phyloP scores from a whole-genome alignment of 2,888 invertebrate genomes.

The Hermaeophaga mercurialis region DNA sequence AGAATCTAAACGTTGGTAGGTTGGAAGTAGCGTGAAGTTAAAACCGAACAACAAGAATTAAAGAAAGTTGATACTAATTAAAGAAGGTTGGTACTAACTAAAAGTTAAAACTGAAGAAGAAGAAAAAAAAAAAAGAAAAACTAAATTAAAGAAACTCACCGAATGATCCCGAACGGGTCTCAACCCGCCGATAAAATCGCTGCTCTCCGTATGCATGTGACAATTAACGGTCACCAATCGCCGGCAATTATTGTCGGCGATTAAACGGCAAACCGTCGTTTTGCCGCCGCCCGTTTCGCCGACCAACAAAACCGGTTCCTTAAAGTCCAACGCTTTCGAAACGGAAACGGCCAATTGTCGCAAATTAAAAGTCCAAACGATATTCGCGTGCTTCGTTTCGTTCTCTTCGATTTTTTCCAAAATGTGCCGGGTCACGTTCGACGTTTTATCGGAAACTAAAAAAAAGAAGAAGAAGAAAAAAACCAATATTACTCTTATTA shows the following conservation, averaged over 20 bases:
- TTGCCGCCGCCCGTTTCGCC: slow-evolving; percentile 99
- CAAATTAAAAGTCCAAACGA: slow-evolving; percentile 96
- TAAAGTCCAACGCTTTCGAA: slow-evolving; percentile 84
- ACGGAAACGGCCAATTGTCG: slow-evolving; percentile 77
- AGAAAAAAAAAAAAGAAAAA: too few species aligned
- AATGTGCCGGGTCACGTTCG: slow-evolving; percentile 75
- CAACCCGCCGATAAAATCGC: slow-evolving; percentile 95
- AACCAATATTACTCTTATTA: slow-evolving; percentile 10
- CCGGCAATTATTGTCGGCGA: slow-evolving; percentile 71
- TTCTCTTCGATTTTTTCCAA: slow-evolving; percentile 67
- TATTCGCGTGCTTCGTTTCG: slow-evolving; percentile 70
- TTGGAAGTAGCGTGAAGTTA: too few species aligned
- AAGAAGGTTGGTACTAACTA: too few species aligned
- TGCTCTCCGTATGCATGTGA: slow-evolving; percentile 98
- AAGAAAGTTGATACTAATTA: too few species aligned
- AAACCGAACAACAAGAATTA: too few species aligned
- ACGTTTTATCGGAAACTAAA: slow-evolving; percentile 66
- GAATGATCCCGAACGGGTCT: slow-evolving; percentile 78
- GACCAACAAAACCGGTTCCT: slow-evolving; percentile 93
- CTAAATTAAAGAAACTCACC: slow-evolving; percentile 36
- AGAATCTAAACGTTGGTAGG: too few species aligned
- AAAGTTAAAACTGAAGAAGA: too few species aligned
- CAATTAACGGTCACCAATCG: slow-evolving; percentile 88
- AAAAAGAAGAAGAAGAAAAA: slow-evolving; percentile 17
- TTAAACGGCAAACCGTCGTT: slow-evolving; percentile 92